Conservation (phyloP, 2,113 vertebrate genomes). For the Lonchura striata region DNA sequence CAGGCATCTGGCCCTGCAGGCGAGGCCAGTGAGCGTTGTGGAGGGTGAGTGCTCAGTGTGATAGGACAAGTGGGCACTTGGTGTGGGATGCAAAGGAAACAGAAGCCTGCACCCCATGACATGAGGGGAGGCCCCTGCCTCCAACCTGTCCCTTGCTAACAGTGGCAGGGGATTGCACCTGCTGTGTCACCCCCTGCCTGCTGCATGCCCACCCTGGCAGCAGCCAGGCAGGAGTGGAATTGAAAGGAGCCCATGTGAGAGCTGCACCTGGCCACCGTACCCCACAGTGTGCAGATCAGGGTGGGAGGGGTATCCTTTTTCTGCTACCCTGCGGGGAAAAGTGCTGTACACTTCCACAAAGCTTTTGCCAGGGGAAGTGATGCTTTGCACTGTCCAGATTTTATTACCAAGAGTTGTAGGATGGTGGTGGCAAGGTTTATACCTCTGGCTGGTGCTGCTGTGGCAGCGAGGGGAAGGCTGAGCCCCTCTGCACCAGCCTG, state of each 20-base stretch:
- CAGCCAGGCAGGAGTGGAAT: accelerated
- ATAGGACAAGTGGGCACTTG: background rate
- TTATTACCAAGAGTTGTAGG: background rate
- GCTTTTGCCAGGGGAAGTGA: background rate
- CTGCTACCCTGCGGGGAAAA: accelerated
- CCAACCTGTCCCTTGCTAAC: background rate
- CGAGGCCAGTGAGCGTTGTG: accelerated
- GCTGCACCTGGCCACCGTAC: background rate
- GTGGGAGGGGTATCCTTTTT: background rate
- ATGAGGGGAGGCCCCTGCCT: background rate
- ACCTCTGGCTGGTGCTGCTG: accelerated
- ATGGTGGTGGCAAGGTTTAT: accelerated
- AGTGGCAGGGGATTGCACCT: background rate
- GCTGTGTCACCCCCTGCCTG: accelerated
- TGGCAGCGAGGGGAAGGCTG: background rate
- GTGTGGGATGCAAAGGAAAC: background rate
- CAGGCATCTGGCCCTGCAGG: accelerated
- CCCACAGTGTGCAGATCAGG: background rate
- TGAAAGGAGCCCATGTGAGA: background rate
- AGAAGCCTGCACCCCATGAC: accelerated
- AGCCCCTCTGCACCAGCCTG: background rate
- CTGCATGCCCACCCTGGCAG: background rate
- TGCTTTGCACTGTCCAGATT: background rate
- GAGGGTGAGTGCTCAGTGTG: accelerated
- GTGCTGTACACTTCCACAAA: accelerated